Evolutionary conservation across 2,888 invertebrate species (phyloP).

Genomic region (Drosophila subquinaria): DNA sequence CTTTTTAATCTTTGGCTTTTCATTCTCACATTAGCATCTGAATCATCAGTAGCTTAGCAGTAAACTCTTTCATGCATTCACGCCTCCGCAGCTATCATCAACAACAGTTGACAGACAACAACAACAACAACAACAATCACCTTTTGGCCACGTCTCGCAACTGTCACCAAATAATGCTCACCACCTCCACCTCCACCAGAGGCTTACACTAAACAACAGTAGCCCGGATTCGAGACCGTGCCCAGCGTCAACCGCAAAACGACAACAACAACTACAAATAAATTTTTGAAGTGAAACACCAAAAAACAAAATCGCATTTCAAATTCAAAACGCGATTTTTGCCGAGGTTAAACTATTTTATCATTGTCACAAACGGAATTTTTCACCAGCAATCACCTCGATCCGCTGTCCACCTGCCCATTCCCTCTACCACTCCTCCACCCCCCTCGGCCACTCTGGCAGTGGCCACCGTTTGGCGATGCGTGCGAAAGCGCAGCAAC

Average conservation of each 20-base stretch:
- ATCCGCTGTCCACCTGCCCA: conserved; percentile 68
- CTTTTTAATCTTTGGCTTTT: not conserved
- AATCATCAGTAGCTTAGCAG: not conserved
- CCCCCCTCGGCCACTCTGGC: conserved; percentile 37
- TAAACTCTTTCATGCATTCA: conserved; percentile 30
- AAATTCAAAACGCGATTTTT: conserved; percentile 84
- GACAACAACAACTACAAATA: conserved; percentile 53
- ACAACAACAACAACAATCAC: conserved; percentile 24
- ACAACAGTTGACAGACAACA: conserved; percentile 17
- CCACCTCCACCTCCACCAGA: conserved; percentile 34
- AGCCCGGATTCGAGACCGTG: conserved; percentile 52
- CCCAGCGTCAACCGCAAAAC: conserved; percentile 20
- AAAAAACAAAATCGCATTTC: conserved; percentile 74
- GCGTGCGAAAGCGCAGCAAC: conserved; percentile 80
- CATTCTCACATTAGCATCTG: not conserved
- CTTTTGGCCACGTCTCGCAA: conserved; percentile 36
- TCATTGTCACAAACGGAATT: conserved; percentile 84
- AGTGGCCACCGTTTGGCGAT: conserved; percentile 64
- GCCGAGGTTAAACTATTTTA: conserved; percentile 85
- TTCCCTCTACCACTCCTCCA: conserved; percentile 8
- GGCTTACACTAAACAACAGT: conserved; percentile 50
- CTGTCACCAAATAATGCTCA: conserved; percentile 69
- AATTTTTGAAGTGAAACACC: conserved; percentile 71
- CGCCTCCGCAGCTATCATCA: conserved; percentile 60
- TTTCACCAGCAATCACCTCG: conserved; percentile 76